Base-by-base conservation (phyloP, 1,140 invertebrate genomes). In the Argopecten irradians region DNA sequence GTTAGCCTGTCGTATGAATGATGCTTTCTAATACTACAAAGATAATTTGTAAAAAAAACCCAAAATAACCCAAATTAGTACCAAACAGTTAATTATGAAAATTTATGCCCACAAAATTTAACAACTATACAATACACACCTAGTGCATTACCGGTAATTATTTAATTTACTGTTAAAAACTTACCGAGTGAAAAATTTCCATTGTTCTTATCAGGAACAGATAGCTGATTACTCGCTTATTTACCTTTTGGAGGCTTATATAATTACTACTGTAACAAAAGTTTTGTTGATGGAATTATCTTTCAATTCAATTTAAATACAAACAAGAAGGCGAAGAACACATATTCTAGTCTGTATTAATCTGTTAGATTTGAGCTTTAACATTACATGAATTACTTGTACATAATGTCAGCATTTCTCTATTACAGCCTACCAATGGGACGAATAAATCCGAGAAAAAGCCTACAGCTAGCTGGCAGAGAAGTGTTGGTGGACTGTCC, bases 401-500 rank as follows among this genome's bases (percentile, higher is more conserved):
- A 35, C 34, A n/a, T n/a, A n/a, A n/a, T n/a, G n/a, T n/a, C n/a
- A n/a, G n/a, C n/a, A 39, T 36, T 36, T 7, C 83, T n/a, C 34
- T 83, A 14, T 35, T 83, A 36, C 83, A 39, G 3, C 22, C 55
- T 43, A 88, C 41, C 84, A 88, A 28, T 32, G 39, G 34, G 82
- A 35, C 41, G 34, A 43, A 34, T 1, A 35, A 85, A 85, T 13
- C 1, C 28, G 55, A 35, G 35, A 22, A 86, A 86, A 35, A 90
- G 87, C 35, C 84, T 28, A 71, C 32, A 32, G 86, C 84, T 39
- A 28, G 34, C 3, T 90, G 89, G 89, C 85, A 90, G 22, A 88
- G 71, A 85, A 90, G 89, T 84, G 83, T 90, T 13, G 89, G 89
- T 1, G 82, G 85, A 28, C 84, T 90, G n/a, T 28, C 33, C 0